Evolutionary conservation across 2,113 vertebrate genomes (phyloP), one percentile per base, ranked within the genome.

Genomic region (Cryptoleucopteryx plumbea): DNA sequence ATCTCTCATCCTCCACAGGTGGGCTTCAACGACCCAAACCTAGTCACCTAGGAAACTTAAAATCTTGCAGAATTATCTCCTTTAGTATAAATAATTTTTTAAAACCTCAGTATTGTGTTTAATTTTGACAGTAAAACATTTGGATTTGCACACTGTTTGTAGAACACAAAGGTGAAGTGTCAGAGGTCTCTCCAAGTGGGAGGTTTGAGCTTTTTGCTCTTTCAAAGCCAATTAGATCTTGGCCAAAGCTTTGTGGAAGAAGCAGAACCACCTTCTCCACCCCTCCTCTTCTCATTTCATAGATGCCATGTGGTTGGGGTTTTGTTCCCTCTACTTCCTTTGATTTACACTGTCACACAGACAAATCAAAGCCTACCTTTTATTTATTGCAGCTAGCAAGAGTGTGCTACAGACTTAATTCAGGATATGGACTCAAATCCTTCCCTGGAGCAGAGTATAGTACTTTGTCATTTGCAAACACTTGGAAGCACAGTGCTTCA

Each of bases 391-490:
- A 94, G 73, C 77, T 62, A 87, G 92, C 47, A 63, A 61, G 88
- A 61, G 66, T 63, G 52, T 82, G 84, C 67, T 85, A 45, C 42
- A 87, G 93, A 92, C 90, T 96, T 95, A 92, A 95, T 96, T 96
- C 94, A 84, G 87, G 75, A 91, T 93, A 94, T 92, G 91, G 93
- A 96, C 94, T 97, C 72, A 93, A 77, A 92, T 92, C 84, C 82
- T 94, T 91, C 91, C 93, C 83, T 68, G 70, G 68, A 85, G 96
- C 88, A 77, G 77, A 62, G 61, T 8, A 2, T 14, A 62, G 73
- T 63, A 71, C 93, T 97, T 91, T 88, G 96, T 93, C 94, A 90
- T 94, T 97, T 92, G 74, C 90, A 95, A 92, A 78, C 71, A 88
- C 77, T 96, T 91, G 88, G 86, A 96, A 96, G 72, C 73, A 13